Base-by-base conservation (phyloP, 2,797 vertebrate species). In the Protonibea diacanthus region DNA sequence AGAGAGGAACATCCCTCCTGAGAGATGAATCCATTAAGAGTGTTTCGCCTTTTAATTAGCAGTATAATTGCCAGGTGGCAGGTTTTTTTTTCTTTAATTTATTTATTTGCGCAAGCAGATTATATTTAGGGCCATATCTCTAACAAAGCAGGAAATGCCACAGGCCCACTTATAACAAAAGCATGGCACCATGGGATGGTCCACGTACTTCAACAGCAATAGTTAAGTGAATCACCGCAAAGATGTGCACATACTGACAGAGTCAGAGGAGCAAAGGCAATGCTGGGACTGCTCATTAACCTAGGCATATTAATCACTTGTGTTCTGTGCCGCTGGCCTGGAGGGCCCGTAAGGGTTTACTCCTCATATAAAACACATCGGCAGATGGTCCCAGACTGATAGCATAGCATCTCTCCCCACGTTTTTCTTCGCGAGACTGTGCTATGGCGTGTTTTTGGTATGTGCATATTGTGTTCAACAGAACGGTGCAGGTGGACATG, bases 11-110 rank as follows among this genome's bases (percentile, higher is more conserved):
- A 74, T 80, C 76, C 82, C 93, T 90, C 91, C 60, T 86, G 92
- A 93, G 93, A 93, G 67, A 89, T 85, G 85, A 94, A 90, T 92
- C 90, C 89, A 94, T 95, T 95, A 93, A 90, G 78, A 91, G 87
- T 86, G 79, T 81, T 93, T 93, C 33, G 74, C 87, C 90, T 94
- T 95, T 94, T 95, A 94, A 95, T 95, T 95, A 93, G 94, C 86
- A 81, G 75, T 78, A 79, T 94, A 94, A 95, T 95, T 94, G 92
- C 92, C 91, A 93, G 90, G 89, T 94, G 94, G 91, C 84, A 76
- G 47, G 13, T 14, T 44, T 51, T 72, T 42, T 68, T 86, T 72
- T 69, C 77, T 77, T 23, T 38, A 58, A 81, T 87, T 10, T 80
- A 86, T 90, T 89, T 93, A 89, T 94, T 91, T 86, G 90, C 76